These are phyloP conservation scores for Protonemura montana DNA, from an alignment of 2,888 invertebrate species.

Conservation along the genomic window DNA sequence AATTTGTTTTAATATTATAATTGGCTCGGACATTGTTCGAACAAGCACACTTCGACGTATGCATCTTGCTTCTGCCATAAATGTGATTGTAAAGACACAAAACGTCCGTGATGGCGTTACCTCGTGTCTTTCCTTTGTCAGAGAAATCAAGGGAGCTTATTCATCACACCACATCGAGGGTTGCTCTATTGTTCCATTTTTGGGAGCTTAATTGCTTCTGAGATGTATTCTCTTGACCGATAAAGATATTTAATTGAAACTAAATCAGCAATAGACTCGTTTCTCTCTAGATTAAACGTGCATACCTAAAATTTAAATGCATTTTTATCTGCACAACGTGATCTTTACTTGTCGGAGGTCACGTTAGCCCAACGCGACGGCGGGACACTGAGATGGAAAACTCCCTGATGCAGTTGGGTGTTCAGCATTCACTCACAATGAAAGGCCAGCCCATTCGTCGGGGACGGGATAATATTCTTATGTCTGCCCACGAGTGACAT, in stretches of 20 bases:
- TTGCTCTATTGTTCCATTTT: too few species aligned
- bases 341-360: neutral
- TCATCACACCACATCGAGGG: too few species aligned
- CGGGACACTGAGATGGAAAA: neutral
- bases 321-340: neutral
- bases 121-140: neutral
- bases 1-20: constrained; percentile 7
- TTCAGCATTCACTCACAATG: neutral
- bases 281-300: too few species aligned
- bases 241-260: too few species aligned
- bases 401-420: neutral
- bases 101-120: neutral
- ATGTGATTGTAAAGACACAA: neutral
- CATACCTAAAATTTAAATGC: neutral
- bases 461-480: constrained; percentile 7
- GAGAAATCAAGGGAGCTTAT: too few species aligned
- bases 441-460: neutral
- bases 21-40: neutral
- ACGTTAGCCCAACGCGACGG: too few species aligned
- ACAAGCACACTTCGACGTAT: neutral
- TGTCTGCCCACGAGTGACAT: constrained; percentile 28
- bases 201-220: too few species aligned
- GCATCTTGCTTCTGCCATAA: constrained; percentile 2
- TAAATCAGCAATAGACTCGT: too few species aligned
- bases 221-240: too few species aligned